Evolutionary conservation across 1,140 invertebrate genomes (phyloP).

Genomic region (Drosophila bifasciata): DNA sequence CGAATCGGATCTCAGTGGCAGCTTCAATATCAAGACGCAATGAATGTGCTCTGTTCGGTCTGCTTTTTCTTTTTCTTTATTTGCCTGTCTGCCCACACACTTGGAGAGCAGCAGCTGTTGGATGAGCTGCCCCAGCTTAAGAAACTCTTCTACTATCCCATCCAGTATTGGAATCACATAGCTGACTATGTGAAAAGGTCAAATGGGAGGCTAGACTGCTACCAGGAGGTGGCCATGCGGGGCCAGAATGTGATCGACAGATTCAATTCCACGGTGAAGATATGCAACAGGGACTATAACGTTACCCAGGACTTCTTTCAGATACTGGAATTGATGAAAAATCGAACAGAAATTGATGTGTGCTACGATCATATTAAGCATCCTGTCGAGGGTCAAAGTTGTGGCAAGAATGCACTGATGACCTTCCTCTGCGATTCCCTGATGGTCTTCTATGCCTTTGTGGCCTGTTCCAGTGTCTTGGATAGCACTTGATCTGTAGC

Average conservation of each 20-base stretch:
- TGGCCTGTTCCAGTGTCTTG: neutral
- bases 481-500: neutral
- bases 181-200: neutral
- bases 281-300: neutral
- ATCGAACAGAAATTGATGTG: neutral
- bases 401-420: neutral
- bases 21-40: neutral
- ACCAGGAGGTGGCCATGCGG: neutral
- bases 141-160: neutral
- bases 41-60: neutral
- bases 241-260: neutral
- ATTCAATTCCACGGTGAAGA: neutral
- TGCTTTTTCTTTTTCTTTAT: neutral
- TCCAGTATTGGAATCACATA: neutral
- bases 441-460: too few relatives aligned
- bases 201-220: too few relatives aligned
- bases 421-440: too few relatives aligned
- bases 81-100: neutral
- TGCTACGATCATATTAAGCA: neutral
- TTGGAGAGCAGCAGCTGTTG: neutral
- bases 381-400: neutral
- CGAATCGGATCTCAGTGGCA: neutral
- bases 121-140: neutral
- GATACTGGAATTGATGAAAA: neutral
- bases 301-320: neutral